A percentile compares a stretch with the other conserved stretches of the same genome.
These are phyloP conservation scores for Thryonomys swinderianus DNA, from an alignment of 2,113 vertebrate species.

Conservation along the genomic window DNA sequence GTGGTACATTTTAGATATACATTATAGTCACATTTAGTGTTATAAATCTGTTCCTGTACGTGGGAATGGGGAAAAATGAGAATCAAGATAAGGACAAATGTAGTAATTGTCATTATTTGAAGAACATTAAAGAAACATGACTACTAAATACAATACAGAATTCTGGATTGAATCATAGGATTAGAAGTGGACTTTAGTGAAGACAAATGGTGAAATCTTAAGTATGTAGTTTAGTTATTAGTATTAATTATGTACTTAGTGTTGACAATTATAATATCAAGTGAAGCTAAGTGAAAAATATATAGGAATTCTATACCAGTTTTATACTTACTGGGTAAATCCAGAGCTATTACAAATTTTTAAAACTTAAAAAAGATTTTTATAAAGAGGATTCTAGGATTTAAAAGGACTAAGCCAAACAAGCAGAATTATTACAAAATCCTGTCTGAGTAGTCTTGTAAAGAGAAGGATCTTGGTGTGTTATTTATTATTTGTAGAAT, in stretches of 20 bases:
- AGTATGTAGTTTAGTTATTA: background rate
- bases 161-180: background rate
- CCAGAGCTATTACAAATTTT: constrained; percentile 32
- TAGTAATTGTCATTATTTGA: background rate
- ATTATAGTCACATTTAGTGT: no score
- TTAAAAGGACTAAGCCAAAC: background rate
- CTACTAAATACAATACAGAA: background rate
- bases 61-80: no score
- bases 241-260: background rate
- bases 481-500: background rate
- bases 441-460: background rate
- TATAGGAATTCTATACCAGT: background rate
- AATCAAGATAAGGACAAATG: background rate
- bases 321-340: background rate
- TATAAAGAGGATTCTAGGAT: background rate
- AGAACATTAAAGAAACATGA: background rate
- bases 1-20: no score
- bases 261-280: background rate
- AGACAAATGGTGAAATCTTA: background rate
- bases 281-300: background rate
- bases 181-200: background rate
- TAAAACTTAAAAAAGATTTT: background rate
- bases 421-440: constrained; percentile 29
- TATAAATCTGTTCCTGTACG: no score
- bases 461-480: background rate